A percentile compares a stretch with the other conserved stretches of the same genome.
Evolutionary conservation across 2,113 vertebrate genomes (phyloP).

Genomic region (Syngnathus floridae): DNA sequence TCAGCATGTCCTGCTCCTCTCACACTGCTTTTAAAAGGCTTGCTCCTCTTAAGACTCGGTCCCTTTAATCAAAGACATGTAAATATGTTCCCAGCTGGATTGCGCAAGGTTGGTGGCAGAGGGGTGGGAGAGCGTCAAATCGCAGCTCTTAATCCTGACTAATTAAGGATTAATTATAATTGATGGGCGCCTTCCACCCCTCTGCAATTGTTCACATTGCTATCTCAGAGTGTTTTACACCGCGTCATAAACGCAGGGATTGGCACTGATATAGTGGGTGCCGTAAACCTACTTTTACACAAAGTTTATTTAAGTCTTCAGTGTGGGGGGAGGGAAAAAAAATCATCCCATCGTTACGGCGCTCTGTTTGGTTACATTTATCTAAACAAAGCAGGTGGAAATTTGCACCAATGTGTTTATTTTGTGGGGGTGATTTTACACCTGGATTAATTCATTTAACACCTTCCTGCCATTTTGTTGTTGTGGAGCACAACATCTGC

Average conservation of each 20-base stretch:
- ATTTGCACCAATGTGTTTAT: background rate
- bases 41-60: constrained; percentile 49
- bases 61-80: constrained; percentile 75
- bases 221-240: constrained; percentile 56
- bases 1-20: constrained; percentile 36
- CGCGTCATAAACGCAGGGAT: constrained; percentile 49
- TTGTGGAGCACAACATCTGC: background rate
- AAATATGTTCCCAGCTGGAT: constrained; percentile 72
- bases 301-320: background rate
- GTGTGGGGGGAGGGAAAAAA: background rate
- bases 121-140: constrained; percentile 55
- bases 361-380: background rate
- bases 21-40: constrained; percentile 29
- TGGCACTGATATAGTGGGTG: background rate
- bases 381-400: background rate
- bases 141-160: constrained; percentile 72
- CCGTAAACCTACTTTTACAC: background rate
- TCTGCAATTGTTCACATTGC: constrained; percentile 41
- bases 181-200: constrained; percentile 72
- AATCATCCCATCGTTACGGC: background rate
- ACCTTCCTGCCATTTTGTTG: background rate
- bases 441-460: background rate
- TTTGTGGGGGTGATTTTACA: background rate
- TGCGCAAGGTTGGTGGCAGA: constrained; percentile 58
- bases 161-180: constrained; percentile 80